Percentiles rank a stretch among this genome's conserved stretches.
Evolutionary conservation across 2,888 invertebrate genomes (phyloP).

Genomic region (Cotesia congregata): DNA sequence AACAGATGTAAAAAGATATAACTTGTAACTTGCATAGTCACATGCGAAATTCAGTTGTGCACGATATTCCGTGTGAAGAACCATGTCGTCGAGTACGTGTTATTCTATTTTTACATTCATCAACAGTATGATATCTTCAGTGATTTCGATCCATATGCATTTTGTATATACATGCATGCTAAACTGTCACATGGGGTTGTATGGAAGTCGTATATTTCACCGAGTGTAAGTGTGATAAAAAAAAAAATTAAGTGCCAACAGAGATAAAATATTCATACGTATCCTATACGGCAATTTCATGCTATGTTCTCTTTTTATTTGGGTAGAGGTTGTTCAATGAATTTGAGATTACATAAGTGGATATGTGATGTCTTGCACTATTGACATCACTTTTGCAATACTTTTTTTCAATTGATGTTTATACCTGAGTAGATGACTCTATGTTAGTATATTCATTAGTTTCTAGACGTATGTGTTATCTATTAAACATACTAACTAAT

Average conservation of each 20-base stretch:
- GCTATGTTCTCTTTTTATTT: neutral
- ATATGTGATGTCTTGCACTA: neutral
- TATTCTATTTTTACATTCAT: neutral
- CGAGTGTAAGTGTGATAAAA: neutral
- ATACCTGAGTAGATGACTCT: neutral
- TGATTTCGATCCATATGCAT: neutral
- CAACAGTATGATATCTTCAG: neutral
- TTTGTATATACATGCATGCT: neutral
- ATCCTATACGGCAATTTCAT: neutral
- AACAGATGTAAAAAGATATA: neutral
- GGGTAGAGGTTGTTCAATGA: neutral
- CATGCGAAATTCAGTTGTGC: constrained; percentile 4
- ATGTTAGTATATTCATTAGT: no score
- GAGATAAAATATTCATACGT: neutral
- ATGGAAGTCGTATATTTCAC: neutral
- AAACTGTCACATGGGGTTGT: neutral
- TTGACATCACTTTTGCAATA: neutral
- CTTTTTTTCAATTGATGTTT: neutral
- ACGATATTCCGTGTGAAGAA: neutral
- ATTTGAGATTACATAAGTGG: neutral
- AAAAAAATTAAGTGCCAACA: neutral
- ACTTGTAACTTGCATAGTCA: neutral
- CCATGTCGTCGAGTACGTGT: neutral
- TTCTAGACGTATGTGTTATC: no score
- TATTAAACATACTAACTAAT: no score